Conservation (phyloP, 64 coral and sea anemone genomes). For the Montipora sp. region DNA sequence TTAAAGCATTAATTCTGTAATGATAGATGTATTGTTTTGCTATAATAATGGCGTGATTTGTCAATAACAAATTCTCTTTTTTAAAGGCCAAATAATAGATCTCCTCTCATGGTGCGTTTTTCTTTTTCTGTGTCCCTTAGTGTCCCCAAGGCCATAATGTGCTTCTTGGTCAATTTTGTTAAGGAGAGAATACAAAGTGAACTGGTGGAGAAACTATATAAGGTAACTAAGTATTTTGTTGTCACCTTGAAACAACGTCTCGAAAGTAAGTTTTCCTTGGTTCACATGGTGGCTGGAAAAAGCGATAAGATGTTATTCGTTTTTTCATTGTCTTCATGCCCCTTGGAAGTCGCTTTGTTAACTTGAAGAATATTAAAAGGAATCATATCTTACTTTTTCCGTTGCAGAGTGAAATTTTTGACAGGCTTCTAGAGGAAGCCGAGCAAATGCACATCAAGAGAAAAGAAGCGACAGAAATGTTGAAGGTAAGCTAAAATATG, state of each 20-base stretch:
- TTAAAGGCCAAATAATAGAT: too few species aligned
- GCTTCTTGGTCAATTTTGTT: constrained; percentile 96
- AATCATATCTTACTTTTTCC: background rate
- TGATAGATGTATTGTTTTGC: too few species aligned
- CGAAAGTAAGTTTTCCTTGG: too few species aligned
- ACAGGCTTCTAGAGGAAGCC: constrained; percentile 88
- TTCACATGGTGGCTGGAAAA: too few species aligned
- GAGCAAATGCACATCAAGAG: constrained; percentile 97
- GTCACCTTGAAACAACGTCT: background rate
- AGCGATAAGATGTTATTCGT: background rate
- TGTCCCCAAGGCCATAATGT: constrained; percentile 98
- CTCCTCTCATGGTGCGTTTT: background rate
- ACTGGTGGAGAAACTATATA: constrained; percentile 97
- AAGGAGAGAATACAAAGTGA: constrained; percentile 99
- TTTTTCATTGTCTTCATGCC: background rate
- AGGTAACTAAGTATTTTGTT: constrained; percentile 54
- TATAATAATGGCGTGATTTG: too few species aligned
- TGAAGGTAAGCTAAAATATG: constrained; percentile 71
- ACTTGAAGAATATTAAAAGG: too few species aligned
- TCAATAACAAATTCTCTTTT: too few species aligned
- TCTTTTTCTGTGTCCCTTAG: constrained; percentile 25
- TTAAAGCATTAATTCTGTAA: too few species aligned
- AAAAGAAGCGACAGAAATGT: constrained; percentile 95
- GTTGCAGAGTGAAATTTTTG: constrained; percentile 91
- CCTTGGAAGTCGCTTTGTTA: too few species aligned